phyloP scores from a whole-genome alignment of 2,113 vertebrate genomes.

The Pelodiscus sinensis region DNA sequence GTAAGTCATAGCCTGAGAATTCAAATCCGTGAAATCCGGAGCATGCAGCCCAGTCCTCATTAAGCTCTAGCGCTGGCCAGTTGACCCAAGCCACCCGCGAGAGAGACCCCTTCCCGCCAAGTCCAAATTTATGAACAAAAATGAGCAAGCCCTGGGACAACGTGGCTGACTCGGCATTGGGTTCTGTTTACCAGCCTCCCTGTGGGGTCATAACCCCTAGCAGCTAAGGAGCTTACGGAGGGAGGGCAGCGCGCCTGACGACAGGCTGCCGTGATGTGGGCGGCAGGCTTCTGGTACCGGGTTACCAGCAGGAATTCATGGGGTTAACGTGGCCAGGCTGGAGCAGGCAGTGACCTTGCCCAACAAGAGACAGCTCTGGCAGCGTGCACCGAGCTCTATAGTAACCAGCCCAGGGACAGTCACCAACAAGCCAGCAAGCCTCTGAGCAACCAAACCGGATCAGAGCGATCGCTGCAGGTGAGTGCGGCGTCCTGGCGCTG shows the following conservation, averaged over 20 bases:
- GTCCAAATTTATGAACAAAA: not conserved
- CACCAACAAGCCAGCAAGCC: not conserved
- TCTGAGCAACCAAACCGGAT: not conserved
- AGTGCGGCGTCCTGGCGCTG: not conserved
- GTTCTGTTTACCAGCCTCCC: conserved; percentile 1
- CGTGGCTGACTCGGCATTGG: not conserved
- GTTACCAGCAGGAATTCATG: not conserved
- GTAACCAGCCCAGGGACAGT: not conserved
- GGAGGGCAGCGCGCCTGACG: not conserved
- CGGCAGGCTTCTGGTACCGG: not conserved
- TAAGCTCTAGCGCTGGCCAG: not conserved
- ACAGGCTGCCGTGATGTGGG: not conserved
- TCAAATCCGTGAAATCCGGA: not conserved
- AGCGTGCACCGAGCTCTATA: not conserved
- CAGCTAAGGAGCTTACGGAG: conserved; percentile 12
- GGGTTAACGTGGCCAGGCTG: not conserved
- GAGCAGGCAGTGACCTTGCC: not conserved
- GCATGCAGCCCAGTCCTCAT: too few relatives aligned
- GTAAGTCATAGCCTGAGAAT: not conserved
- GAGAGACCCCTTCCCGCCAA: not conserved
- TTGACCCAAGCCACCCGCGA: not conserved
- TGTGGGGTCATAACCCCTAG: not conserved
- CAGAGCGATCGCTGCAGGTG: not conserved
- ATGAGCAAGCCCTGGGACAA: not conserved
- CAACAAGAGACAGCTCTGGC: not conserved